Evolutionary conservation across 2,113 vertebrate genomes (phyloP).

Genomic region (Chaenogobius annularis): DNA sequence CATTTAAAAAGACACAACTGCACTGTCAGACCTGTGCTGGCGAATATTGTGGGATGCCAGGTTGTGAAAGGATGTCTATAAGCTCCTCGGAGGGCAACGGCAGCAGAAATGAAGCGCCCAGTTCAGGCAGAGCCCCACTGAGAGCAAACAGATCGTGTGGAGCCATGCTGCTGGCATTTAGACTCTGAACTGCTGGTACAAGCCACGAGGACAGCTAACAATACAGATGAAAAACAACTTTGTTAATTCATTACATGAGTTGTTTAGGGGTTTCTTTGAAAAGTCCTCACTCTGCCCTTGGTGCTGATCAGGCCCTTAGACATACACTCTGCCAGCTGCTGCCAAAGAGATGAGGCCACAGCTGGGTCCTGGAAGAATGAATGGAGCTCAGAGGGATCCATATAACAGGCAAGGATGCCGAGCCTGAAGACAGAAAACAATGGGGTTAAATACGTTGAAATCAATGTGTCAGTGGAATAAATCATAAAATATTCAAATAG

Average conservation of each 20-base stretch:
- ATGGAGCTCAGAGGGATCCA: conserved; percentile 81
- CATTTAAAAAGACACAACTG: background rate
- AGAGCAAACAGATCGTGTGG: conserved; percentile 71
- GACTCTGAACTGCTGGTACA: conserved; percentile 70
- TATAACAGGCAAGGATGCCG: conserved; percentile 83
- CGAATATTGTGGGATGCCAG: conserved; percentile 70
- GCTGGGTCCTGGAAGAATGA: conserved; percentile 72
- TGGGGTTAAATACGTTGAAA: background rate
- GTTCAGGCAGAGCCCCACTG: conserved; percentile 78
- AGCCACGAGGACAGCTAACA: conserved; percentile 82
- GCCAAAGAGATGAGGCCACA: conserved; percentile 74
- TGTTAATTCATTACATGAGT: background rate
- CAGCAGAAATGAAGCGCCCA: conserved; percentile 81
- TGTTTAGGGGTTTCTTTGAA: background rate
- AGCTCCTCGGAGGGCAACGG: conserved; percentile 76
- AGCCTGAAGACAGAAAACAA: conserved; percentile 69
- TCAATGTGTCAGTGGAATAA: background rate
- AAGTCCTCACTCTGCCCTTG: conserved; percentile 80
- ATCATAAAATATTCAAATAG: background rate
- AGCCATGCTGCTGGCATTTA: conserved; percentile 73
- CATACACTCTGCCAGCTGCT: conserved; percentile 80
- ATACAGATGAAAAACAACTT: conserved; percentile 10
- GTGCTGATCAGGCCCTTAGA: conserved; percentile 78
- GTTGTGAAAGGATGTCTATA: conserved; percentile 75
- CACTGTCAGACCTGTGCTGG: conserved; percentile 79